These are phyloP conservation scores for Argya squamiceps DNA, from an alignment of 2,797 vertebrate genomes.

Conservation along the genomic window DNA sequence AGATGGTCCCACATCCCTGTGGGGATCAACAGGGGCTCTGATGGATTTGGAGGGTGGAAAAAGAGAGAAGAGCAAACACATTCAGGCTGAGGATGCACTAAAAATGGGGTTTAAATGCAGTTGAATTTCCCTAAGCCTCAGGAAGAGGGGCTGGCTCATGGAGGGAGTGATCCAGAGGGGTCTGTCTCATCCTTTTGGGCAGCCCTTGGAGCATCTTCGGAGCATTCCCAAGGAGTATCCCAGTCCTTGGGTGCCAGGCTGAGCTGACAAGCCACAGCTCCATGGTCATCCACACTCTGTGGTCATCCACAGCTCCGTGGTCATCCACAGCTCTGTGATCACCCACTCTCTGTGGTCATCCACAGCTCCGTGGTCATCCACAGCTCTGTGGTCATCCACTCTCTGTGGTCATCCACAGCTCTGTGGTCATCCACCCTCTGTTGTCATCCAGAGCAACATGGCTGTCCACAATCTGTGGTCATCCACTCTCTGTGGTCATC, in stretches of 20 bases:
- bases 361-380: no score
- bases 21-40: rapidly evolving
- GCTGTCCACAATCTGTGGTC: no score
- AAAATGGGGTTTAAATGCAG: background rate
- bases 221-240: background rate
- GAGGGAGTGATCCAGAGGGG: rapidly evolving
- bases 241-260: rapidly evolving
- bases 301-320: no score
- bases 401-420: no score
- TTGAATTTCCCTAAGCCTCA: rapidly evolving
- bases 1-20: rapidly evolving
- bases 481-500: no score
- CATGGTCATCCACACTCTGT: no score
- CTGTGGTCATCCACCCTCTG: no score
- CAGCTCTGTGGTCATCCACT: no score
- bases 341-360: no score
- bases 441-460: no score
- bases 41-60: background rate
- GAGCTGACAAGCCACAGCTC: background rate
- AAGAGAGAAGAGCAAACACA: background rate
- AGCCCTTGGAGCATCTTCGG: background rate
- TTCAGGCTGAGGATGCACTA: rapidly evolving
- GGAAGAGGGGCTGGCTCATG: background rate
- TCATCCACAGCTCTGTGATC: no score
- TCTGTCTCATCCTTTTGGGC: rapidly evolving